Evolutionary conservation across 2,888 invertebrate species (phyloP).

Genomic region (Corbicula japonica): DNA sequence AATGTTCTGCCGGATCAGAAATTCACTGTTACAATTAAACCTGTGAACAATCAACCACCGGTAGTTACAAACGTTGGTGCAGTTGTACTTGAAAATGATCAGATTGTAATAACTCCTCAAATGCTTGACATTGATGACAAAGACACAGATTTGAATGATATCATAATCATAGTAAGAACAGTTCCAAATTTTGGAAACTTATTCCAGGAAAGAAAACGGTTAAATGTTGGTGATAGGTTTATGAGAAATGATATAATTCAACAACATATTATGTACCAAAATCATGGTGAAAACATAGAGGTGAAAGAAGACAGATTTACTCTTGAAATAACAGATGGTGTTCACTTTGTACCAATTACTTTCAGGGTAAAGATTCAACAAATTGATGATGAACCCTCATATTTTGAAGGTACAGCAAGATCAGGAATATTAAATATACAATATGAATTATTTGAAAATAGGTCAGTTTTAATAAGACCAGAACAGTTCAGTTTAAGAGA

Average conservation of each 20-base stretch:
- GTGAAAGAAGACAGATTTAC: constrained; percentile 80
- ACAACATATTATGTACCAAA: constrained; percentile 81
- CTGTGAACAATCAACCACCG: constrained; percentile 86
- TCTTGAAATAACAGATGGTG: constrained; percentile 85
- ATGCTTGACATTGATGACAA: constrained; percentile 83
- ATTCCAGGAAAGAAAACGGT: constrained; percentile 69
- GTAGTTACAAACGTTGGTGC: constrained; percentile 81
- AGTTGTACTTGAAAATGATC: constrained; percentile 80
- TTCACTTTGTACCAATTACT: constrained; percentile 83
- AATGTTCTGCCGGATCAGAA: constrained; percentile 83
- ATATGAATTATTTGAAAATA: too few species aligned
- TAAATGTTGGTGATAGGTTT: constrained; percentile 81
- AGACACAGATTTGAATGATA: constrained; percentile 80
- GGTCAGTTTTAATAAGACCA: constrained; percentile 71
- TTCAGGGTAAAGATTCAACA: constrained; percentile 80
- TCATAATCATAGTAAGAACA: constrained; percentile 78
- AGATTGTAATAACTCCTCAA: constrained; percentile 78
- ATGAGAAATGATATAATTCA: constrained; percentile 77
- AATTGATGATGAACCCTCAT: constrained; percentile 83
- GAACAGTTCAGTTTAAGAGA: constrained; percentile 79
- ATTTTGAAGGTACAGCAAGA: too few species aligned
- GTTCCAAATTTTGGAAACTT: constrained; percentile 82
- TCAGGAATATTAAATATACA: too few species aligned
- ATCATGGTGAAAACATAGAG: constrained; percentile 78
- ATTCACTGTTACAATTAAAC: constrained; percentile 83